Base-by-base conservation (phyloP, 2,888 invertebrate genomes). In the Alcis repandata region DNA sequence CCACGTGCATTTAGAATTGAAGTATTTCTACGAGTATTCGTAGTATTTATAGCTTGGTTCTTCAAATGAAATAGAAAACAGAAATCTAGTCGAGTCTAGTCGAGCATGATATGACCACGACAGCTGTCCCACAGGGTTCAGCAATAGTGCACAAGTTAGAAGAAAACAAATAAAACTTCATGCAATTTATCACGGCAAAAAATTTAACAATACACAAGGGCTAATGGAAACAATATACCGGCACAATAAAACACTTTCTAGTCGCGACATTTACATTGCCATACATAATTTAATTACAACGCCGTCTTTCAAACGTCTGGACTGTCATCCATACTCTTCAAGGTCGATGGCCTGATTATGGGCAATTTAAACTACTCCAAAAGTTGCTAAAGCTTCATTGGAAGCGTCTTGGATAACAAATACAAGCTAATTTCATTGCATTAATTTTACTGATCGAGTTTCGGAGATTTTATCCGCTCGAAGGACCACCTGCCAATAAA, bases 271-370 rank as follows among this genome's bases (percentile, higher is more conserved):
- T 52, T 43, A 43, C 59, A 40, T 49, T 13, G 36, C 32, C 56
- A 66, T 60, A 63, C 53, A 66, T 65, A 62, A 59, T 64, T 65
- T 61, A 67, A 67, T 65, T 65, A 63, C 19, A n/a, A 38, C 27
- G 53, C 58, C 61, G 64, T 69, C 67, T 67, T 65, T 67, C 60
- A 63, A 58, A 53, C 54, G 70, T 67, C 66, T 59, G 62, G 41
- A 54, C 43, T 56, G 54, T 54, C 59, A 41, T 32, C 27, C n/a
- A 33, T 8, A 41, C 20, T 41, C 11, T 61, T 59, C 67, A 64
- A 71, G 68, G 64, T 67, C 45, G 41, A 45, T 22, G 54, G 52
- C 68, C 48, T 56, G 19, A 46, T 41, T 56, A 56, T 32, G 46
- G 17, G 48, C 10, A 17, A 2, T 40, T 8, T n/a, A 32, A 13